Percentiles rank a stretch among this genome's conserved stretches.
These are phyloP conservation scores for Brenthis ino DNA, from an alignment of 2,888 invertebrate species.

Conservation along the genomic window DNA sequence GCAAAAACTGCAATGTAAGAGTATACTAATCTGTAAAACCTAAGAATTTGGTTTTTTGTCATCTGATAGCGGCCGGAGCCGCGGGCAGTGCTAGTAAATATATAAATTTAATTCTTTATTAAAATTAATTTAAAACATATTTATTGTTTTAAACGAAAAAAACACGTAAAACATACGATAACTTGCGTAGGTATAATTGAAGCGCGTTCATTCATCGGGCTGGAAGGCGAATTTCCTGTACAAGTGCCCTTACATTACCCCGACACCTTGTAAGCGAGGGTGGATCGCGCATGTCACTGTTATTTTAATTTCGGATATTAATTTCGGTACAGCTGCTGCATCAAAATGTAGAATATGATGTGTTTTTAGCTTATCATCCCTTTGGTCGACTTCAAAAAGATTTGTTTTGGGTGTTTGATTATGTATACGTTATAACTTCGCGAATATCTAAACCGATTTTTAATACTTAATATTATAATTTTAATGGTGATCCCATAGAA, in stretches of 20 bases:
- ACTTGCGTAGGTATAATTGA: conserved; percentile 8
- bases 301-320: conserved; percentile 24
- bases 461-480: too few species aligned
- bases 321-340: conserved; percentile 26
- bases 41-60: too few species aligned
- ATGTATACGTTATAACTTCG: too few species aligned
- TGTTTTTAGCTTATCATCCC: conserved; percentile 7
- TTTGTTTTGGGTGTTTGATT: too few species aligned
- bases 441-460: too few species aligned
- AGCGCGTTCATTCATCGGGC: conserved; percentile 20
- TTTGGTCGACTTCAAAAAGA: not conserved
- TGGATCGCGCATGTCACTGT: conserved; percentile 20
- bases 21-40: too few species aligned
- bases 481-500: too few species aligned
- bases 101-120: too few species aligned
- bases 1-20: too few species aligned
- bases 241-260: conserved; percentile 20
- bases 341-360: not conserved
- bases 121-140: not conserved
- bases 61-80: too few species aligned
- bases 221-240: conserved; percentile 16
- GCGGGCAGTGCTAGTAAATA: too few species aligned
- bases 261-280: conserved; percentile 18
- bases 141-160: not conserved
- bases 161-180: not conserved